A percentile compares a stretch with the other conserved stretches of the same genome.
Evolutionary conservation across 1,140 invertebrate genomes (phyloP).

Genomic region (Lordiphosa stackelbergi): DNA sequence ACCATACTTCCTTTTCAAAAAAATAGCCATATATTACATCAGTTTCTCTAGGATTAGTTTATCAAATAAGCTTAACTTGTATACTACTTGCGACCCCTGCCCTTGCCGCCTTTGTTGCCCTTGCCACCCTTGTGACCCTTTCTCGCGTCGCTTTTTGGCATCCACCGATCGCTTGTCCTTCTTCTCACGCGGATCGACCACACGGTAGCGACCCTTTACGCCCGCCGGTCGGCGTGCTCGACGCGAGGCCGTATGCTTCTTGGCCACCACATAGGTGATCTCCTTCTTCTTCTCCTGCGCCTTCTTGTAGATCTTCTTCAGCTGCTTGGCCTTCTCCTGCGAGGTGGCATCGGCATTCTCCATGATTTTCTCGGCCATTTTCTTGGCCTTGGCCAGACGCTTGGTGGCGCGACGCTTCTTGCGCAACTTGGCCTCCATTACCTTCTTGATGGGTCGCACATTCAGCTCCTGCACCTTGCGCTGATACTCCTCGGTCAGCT

Average conservation of each 20-base stretch:
- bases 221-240: slow-evolving; percentile 87
- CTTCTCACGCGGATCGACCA: slow-evolving; percentile 97
- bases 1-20: too few relatives aligned
- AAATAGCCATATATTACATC: too few relatives aligned
- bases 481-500: slow-evolving; percentile 85
- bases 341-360: slow-evolving; percentile 94
- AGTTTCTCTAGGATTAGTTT: too few relatives aligned
- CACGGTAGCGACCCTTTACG: slow-evolving; percentile 93
- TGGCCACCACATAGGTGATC: slow-evolving; percentile 95
- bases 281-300: slow-evolving; percentile 92
- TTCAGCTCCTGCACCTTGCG: slow-evolving; percentile 92
- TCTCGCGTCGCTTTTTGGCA: slow-evolving; percentile 78
- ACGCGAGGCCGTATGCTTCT: slow-evolving; percentile 90
- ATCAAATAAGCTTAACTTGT: too few relatives aligned
- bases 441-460: slow-evolving; percentile 97
- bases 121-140: slow-evolving; percentile 42
- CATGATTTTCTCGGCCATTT: slow-evolving; percentile 94
- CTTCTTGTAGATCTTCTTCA: slow-evolving; percentile 96
- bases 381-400: slow-evolving; percentile 95
- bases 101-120: slow-evolving; percentile 13
- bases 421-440: slow-evolving; percentile 97
- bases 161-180: slow-evolving; percentile 90
- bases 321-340: slow-evolving; percentile 93
- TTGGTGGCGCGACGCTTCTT: slow-evolving; percentile 94
- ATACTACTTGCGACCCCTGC: slow-evolving; percentile 17